Evolutionary conservation across 2,888 invertebrate species (phyloP), one percentile per base, ranked within the genome.

Genomic region (Ecdyonurus torrentis): DNA sequence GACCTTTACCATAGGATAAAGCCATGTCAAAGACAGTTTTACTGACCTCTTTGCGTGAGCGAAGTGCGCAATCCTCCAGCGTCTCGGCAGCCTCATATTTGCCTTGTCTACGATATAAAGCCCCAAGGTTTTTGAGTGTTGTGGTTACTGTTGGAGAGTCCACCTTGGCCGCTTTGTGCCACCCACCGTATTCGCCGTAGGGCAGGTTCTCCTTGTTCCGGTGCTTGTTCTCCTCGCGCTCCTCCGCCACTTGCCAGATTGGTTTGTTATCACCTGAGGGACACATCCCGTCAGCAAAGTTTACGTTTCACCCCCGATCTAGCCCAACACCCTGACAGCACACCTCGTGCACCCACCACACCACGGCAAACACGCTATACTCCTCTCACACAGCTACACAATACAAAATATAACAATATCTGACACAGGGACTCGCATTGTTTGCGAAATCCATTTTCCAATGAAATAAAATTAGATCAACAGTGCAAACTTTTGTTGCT

Each of bases 41-140:
- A 70, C 71, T 73, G 74, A 93, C 93, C 86, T 95, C 95, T 81
- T 93, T 95, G 77, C 94, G 84, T 74, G 95, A 95, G 73, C 97
- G 84, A 69, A 96, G 81, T 52, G 97, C 97, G 78, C 97, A 98
- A 79, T 99, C 98, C 74, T 99, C 99, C 25, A 99, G 81, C 0
- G 96, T 97, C 76, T 99, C 98, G 0, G 99, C 99, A 5, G 99
- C 99, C 76, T 98, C 97, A 77, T 95, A 98, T 80, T 98, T 99
- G 70, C 98, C 97, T 79, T 99, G 98, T 67, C 98, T 84, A 71
- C 99, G 84, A 78, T 99, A 99, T 60, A 99, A 84, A 23, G 98
- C 97, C 66, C 97, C 97, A 65, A 99, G 81, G 79, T 99, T 99
- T 80, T 97, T 99, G 67, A 99, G 79, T 0, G 99, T 99, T 22